These are phyloP conservation scores for Graptemys geographica DNA, from an alignment of 2,797 vertebrate species.

Conservation along the genomic window DNA sequence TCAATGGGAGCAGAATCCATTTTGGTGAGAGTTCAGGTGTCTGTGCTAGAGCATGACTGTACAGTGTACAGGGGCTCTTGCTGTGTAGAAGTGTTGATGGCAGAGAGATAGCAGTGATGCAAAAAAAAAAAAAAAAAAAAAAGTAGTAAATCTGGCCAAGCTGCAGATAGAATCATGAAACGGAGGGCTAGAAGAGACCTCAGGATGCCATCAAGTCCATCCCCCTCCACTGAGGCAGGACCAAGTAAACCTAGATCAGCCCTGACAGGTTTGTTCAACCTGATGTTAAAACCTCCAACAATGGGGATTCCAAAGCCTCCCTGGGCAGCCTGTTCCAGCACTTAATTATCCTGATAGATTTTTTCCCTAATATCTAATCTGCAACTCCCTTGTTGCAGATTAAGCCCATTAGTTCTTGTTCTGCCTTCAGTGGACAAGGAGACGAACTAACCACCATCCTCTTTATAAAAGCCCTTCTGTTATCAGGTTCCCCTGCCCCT, in stretches of 20 bases:
- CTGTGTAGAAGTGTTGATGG: not conserved
- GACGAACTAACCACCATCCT: not conserved
- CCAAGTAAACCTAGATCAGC: not conserved
- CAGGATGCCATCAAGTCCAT: too few relatives aligned
- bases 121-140: too few relatives aligned
- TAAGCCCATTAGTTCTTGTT: not conserved
- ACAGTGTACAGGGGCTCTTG: not conserved
- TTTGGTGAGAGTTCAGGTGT: not conserved
- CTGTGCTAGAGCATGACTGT: not conserved
- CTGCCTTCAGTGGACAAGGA: not conserved
- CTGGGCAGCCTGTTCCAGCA: not conserved
- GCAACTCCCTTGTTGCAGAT: not conserved
- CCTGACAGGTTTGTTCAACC: not conserved
- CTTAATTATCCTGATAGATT: not conserved
- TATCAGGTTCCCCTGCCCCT: not conserved
- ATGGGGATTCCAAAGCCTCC: too few relatives aligned
- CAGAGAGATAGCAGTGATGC: not conserved
- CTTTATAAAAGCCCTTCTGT: not conserved
- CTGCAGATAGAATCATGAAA: too few relatives aligned
- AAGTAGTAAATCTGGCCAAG: too few relatives aligned
- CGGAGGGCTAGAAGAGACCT: too few relatives aligned
- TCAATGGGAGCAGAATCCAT: rapidly evolving
- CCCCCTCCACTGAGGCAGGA: not conserved
- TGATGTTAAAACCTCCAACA: not conserved
- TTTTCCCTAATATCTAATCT: not conserved